Conservation (phyloP, 2,888 invertebrate species). For the Coenonympha glycerion region DNA sequence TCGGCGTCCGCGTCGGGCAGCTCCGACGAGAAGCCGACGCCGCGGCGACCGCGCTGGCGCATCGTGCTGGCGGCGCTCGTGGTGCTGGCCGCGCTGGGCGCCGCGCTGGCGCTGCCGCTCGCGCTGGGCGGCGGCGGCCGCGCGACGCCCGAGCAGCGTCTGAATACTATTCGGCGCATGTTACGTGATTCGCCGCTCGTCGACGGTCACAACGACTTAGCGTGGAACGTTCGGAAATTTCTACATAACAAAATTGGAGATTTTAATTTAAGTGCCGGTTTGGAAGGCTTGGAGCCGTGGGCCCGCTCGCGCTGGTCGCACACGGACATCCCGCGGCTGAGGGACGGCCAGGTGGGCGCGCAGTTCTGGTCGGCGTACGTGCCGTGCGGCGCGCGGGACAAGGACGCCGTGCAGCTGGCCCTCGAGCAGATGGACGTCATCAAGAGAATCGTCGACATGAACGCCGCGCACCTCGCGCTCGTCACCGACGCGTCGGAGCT, state of each 20-base stretch:
- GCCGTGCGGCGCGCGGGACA: conserved; percentile 87
- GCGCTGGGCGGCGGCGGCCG: conserved; percentile 67
- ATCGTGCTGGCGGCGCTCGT: conserved; percentile 77
- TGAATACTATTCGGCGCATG: conserved; percentile 79
- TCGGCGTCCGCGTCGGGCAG: conserved; percentile 70
- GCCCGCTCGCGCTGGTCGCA: conserved; percentile 92
- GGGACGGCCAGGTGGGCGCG: conserved; percentile 89
- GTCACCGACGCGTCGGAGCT: conserved; percentile 83
- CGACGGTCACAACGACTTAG: conserved; percentile 90
- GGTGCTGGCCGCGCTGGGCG: conserved; percentile 75
- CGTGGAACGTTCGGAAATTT: conserved; percentile 92
- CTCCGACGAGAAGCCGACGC: conserved; percentile 68
- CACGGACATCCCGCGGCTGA: conserved; percentile 91
- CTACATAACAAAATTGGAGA: conserved; percentile 85
- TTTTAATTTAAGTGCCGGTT: conserved; percentile 79
- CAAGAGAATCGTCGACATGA: conserved; percentile 81
- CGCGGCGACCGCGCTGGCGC: conserved; percentile 73
- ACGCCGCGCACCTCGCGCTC: conserved; percentile 82
- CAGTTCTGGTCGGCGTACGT: conserved; percentile 95
- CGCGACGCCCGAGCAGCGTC: conserved; percentile 77
- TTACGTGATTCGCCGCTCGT: conserved; percentile 82
- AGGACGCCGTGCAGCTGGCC: conserved; percentile 89
- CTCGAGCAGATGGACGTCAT: conserved; percentile 92
- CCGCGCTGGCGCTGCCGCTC: conserved; percentile 77
- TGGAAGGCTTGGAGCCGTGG: conserved; percentile 86